These are phyloP conservation scores for Zaprionus taronus DNA, from an alignment of 1,140 invertebrate species.

Conservation along the genomic window DNA sequence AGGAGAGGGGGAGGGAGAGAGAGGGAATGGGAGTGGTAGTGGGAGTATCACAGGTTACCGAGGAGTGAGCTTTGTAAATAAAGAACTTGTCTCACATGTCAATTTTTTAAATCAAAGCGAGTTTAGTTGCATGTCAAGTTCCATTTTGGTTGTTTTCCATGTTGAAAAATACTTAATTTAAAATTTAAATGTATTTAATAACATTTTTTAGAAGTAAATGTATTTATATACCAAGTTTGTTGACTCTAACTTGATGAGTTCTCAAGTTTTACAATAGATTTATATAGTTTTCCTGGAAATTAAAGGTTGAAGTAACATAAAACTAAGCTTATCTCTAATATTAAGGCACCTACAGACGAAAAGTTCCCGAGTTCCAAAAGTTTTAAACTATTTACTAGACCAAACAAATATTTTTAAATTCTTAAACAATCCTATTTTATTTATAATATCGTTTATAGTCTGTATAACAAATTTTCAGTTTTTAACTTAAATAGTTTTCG, in stretches of 20 bases:
- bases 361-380: no score
- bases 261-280: background rate
- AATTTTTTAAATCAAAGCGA: slow-evolving; percentile 2
- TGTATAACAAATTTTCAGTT: no score
- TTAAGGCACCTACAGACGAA: no score
- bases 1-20: background rate
- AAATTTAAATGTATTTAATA: background rate
- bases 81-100: background rate
- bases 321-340: background rate
- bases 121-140: background rate
- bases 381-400: no score
- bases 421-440: no score
- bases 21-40: background rate
- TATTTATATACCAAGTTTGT: background rate
- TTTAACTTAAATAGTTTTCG: background rate
- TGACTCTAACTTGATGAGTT: background rate
- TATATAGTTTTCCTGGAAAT: background rate
- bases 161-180: background rate
- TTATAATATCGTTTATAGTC: no score
- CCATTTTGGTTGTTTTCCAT: background rate
- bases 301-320: background rate
- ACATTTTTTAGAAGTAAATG: background rate
- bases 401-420: no score
- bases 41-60: background rate
- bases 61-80: background rate